Percentiles rank a stretch among this genome's conserved stretches.
These are phyloP conservation scores for Mythimna albipuncta DNA, from an alignment of 2,888 invertebrate species.

Conservation along the genomic window DNA sequence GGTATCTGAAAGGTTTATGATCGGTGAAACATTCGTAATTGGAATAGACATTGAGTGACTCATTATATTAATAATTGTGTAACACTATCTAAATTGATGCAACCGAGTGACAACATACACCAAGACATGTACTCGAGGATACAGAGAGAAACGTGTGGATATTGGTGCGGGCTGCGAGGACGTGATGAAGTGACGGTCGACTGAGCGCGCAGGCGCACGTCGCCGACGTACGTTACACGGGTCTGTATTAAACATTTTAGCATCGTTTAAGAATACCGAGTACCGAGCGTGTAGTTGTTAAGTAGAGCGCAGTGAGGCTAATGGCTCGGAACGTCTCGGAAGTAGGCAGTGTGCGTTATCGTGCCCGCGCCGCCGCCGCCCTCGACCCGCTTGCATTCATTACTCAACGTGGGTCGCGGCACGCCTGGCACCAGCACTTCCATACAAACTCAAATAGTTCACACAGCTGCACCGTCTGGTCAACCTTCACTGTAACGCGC, in stretches of 20 bases:
- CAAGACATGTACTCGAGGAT: constrained; percentile 11
- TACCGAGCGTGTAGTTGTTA: constrained; percentile 62
- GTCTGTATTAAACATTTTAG: constrained; percentile 37
- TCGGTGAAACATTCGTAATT: background rate
- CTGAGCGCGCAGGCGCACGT: background rate
- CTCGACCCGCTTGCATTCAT: constrained; percentile 80
- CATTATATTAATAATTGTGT: constrained; percentile 29
- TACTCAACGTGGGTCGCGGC: constrained; percentile 49
- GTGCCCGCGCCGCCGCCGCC: constrained; percentile 60
- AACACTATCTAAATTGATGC: constrained; percentile 35
- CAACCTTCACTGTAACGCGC: background rate
- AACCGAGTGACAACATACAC: constrained; percentile 31
- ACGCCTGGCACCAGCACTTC: constrained; percentile 10
- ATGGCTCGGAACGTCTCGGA: constrained; percentile 87
- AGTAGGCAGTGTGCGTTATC: constrained; percentile 79
- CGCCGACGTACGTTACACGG: constrained; percentile 1
- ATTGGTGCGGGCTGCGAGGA: background rate
- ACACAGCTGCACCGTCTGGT: background rate
- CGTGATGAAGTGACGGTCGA: constrained; percentile 15
- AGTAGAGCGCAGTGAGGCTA: constrained; percentile 79
- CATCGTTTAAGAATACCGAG: constrained; percentile 54
- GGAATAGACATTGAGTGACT: background rate
- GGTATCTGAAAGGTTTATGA: too few species aligned
- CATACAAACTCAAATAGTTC: background rate
- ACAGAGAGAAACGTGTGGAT: constrained; percentile 21